Evolutionary conservation across 1,140 invertebrate genomes (phyloP), one percentile per base, ranked within the genome.

Genomic region (Spodoptera litura): DNA sequence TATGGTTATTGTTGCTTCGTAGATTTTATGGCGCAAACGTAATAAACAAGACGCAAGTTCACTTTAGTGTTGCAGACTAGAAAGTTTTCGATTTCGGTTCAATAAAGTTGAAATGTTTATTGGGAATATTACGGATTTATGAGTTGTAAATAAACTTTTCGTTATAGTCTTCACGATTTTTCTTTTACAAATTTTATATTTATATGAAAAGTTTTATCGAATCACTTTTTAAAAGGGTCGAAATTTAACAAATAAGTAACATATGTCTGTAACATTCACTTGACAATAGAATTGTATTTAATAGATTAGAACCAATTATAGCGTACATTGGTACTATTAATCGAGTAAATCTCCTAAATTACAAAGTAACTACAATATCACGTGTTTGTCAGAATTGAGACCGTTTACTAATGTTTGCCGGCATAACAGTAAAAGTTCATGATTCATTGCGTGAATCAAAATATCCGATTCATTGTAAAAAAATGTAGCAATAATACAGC

Each of bases 21-120:
- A 53, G 58, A 75, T 75, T 75, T 75, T 75, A 75, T 75, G 59
- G 27, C 49, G 49, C 58, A 62, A 52, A 75, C 51, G 49, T 62
- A 15, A 61, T 62, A 75, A 75, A 75, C 73, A 27, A 51, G 58
- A 27, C 31, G 58, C 25, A 52, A 75, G 58, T 75, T 53, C 51
- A 15, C 20, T 64, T 64, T 53, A 31, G 58, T 35, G 73, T 75
- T 59, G 49, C 58, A 75, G 73, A 75, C 73, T 75, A 51, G 73
- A 75, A 75, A 75, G 73, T 74, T 75, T 62, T 62, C 38, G 44
- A 49, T 73, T 74, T 51, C n/a, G n/a, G 58, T 25, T 59, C 58
- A 27, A 58, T 74, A 61, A 51, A 68, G 20, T 68, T 53, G 15
- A 68, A 68, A 27, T 64, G 61, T 64, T 64, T 64, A 64, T 64